Evolutionary conservation across 2,797 vertebrate species (phyloP).

Genomic region (Setipinna tenuifilis): DNA sequence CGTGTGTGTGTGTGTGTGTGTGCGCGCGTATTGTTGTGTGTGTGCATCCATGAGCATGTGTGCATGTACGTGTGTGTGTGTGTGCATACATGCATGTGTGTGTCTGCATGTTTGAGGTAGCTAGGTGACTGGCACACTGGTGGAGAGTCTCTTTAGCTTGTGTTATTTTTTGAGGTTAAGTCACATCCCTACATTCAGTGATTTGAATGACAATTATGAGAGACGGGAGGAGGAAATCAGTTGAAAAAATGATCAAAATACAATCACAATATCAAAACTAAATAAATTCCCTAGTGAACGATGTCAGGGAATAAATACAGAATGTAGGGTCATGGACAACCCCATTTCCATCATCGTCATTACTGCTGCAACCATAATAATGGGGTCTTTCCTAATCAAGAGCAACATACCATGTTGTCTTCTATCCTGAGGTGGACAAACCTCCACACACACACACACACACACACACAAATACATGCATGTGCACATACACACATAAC

Average conservation of each 20-base stretch:
- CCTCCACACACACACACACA: neutral
- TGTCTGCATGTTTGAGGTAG: too few species aligned
- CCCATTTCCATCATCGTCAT: neutral
- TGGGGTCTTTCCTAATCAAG: neutral
- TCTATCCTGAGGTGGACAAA: neutral
- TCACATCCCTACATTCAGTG: neutral
- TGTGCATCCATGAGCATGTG: too few species aligned
- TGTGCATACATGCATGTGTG: too few species aligned
- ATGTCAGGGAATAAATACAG: neutral
- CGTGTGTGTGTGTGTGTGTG: too few species aligned
- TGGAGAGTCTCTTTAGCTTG: conserved; percentile 45
- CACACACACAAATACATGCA: too few species aligned
- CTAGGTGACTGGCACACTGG: too few species aligned
- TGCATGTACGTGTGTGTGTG: too few species aligned
- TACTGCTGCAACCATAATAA: neutral
- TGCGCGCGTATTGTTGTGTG: too few species aligned
- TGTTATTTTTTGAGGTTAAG: conserved; percentile 48
- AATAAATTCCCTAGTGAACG: neutral
- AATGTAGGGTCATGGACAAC: neutral
- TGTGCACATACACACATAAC: too few species aligned
- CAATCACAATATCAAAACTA: conserved; percentile 14
- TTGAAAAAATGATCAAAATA: neutral
- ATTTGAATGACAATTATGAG: conserved; percentile 1
- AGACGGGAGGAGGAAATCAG: neutral
- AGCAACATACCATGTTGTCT: neutral